Evolutionary conservation across 2,888 invertebrate genomes (phyloP), one percentile per base, ranked within the genome.

Genomic region (Zeuzera pyrina): DNA sequence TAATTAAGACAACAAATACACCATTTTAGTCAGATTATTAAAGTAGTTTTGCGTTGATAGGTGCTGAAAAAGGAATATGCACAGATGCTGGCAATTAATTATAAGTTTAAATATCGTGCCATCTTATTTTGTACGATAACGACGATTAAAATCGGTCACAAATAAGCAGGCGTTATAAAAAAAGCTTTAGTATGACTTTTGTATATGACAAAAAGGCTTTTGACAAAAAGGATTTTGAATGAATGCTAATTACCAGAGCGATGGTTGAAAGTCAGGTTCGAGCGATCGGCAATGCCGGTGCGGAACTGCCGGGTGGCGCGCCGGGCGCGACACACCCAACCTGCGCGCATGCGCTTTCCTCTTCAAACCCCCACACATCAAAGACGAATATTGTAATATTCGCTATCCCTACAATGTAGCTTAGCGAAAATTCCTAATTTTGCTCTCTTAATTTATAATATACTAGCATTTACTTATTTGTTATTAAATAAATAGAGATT

Each of bases 251-350:
- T 65, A 66, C 65, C 65, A 50, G 52, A 14, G 42, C 45, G 44
- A 33, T 45, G 45, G 43, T 42, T 48, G 44, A 41, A 39, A 39
- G 41, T 42, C 31, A 43, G 48, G 46, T 49, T 55, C 48, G 44
- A 44, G 42, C 34, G 38, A 41, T 38, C 42, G 38, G 31, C 39
- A 50, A 48, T 55, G 68, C 64, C 63, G 28, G 28, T 15, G 28
- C 15, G 28, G 28, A 14, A 28, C 28, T 28, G 72, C 52, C 56
- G 61, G 55, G 59, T 45, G 57, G 55, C 57, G 58, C 48, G 45
- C 47, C 55, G 55, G 35, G 37, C 39, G 43, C 36, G 78, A 77
- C 81, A 79, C 81, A 73, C 81, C 78, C 79, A 64, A 57, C 49
- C 55, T 61, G 58, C 79, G 74, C 79, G 77, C 78, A 79, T 79